Evolutionary conservation across 1,140 invertebrate species (phyloP), one percentile per base, ranked within the genome.

Genomic region (Drosophila suzukii): DNA sequence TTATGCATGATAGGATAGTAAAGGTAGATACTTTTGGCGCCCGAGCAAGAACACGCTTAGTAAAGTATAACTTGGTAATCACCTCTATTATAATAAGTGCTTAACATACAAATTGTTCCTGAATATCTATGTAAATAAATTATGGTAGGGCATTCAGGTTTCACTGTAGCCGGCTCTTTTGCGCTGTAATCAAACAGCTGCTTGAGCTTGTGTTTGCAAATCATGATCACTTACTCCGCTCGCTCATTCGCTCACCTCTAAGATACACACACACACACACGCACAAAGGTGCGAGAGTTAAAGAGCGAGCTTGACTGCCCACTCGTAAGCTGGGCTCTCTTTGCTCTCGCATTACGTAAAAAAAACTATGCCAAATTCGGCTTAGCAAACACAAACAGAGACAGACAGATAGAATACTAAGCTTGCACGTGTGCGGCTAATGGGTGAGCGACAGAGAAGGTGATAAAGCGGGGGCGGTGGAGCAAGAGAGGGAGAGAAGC

Each of bases 321-420:
- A 70, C 55, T 70, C 13, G 41, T 67, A 79, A 86, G 78, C 79
- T 63, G 39, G 58, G 36, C 59, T 70, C 75, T 75, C 77, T 66
- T 61, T 60, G 32, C 65, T 56, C 66, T 68, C 51, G 47, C 51
- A 80, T 88, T 83, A 86, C 83, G 83, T 86, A 86, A 86, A 77
- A 75, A 58, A 75, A 86, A 76, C 71, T 88, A 86, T 86, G 83
- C 83, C 83, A 88, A 86, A 89, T 80, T 79, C 62, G 63, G 83
- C 83, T 86, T 86, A 86, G 62, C 61, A 49, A 60, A 54, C 47
- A 58, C 55, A 56, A 27, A 58, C 51, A 57, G 49, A 62, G 70
- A 44, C 43, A 60, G 49, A 67, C 30, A 53, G 50, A 53, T 65
- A 79, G 83, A 76, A 88, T 82, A 70, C 59, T 59, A 71, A 55